Evolutionary conservation across 2,888 invertebrate species (phyloP).

Genomic region (Drosophila mettleri): DNA sequence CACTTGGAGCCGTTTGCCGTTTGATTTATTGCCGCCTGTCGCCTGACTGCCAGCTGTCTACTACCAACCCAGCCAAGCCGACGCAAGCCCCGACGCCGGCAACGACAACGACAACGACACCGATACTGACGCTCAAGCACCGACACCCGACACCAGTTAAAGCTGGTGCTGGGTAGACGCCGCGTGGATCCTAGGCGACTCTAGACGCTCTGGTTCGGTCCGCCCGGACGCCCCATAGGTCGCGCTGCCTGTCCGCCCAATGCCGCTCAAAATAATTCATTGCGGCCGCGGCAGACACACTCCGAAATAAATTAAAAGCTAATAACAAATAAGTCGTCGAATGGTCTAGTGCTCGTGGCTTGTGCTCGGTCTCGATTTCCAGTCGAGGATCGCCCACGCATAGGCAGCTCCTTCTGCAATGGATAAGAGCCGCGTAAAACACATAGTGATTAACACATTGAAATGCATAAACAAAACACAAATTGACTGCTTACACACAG

Average conservation of each 20-base stretch:
- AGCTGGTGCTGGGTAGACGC: constrained; percentile 40
- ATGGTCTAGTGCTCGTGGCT: constrained; percentile 18
- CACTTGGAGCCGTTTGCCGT: constrained; percentile 81
- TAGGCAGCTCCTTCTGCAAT: constrained; percentile 36
- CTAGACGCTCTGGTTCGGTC: constrained; percentile 41
- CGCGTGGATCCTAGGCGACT: constrained; percentile 75
- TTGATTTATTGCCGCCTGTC: constrained; percentile 82
- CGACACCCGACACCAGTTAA: constrained; percentile 57
- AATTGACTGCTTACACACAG: not conserved
- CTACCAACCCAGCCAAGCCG: constrained; percentile 53
- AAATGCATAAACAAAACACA: not conserved
- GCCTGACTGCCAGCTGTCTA: constrained; percentile 79
- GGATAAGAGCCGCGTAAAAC: constrained; percentile 1
- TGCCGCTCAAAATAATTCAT: constrained; percentile 78
- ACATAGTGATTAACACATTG: not conserved
- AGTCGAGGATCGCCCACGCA: constrained; percentile 51
- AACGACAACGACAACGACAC: constrained; percentile 12
- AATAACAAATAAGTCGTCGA: constrained; percentile 81
- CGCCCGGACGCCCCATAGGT: constrained; percentile 53
- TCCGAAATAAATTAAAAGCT: constrained; percentile 81
- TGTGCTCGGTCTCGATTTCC: constrained; percentile 25
- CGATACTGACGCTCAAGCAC: constrained; percentile 22
- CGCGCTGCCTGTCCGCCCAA: constrained; percentile 74
- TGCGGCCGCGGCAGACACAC: constrained; percentile 67
- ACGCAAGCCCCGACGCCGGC: constrained; percentile 15